These are phyloP conservation scores for Enteromius treurensis DNA, from an alignment of 2,797 vertebrate genomes.

Conservation along the genomic window DNA sequence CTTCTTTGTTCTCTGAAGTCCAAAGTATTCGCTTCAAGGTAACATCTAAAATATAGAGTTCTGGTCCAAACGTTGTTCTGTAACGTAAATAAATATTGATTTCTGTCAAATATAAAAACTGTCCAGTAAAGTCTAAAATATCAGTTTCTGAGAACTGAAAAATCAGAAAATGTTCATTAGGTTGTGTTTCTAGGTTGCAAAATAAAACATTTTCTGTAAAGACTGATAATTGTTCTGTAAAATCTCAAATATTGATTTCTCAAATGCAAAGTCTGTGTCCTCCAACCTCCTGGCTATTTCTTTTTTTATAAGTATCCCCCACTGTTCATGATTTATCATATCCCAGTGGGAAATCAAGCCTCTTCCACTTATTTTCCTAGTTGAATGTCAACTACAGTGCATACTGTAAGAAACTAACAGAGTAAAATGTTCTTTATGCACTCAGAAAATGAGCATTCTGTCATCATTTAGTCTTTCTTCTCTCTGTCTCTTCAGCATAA, in stretches of 20 bases:
- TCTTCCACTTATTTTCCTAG: neutral
- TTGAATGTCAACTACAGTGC: neutral
- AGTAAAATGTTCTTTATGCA: neutral
- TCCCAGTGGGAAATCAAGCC: neutral
- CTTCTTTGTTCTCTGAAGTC: neutral
- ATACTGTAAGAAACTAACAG: neutral
- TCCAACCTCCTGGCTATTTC: too few relatives aligned
- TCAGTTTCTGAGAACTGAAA: neutral
- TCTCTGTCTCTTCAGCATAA: neutral
- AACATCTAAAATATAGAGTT: neutral
- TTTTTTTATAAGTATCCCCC: neutral
- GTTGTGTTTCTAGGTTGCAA: neutral
- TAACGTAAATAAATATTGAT: neutral
- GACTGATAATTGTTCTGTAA: neutral
- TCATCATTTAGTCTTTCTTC: neutral
- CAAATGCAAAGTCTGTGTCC: too few relatives aligned
- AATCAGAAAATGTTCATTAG: neutral
- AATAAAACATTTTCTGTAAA: neutral
- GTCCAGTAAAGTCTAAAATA: neutral
- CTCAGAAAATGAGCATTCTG: neutral
- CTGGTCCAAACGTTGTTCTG: neutral
- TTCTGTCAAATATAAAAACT: neutral
- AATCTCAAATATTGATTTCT: too few relatives aligned
- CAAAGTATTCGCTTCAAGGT: neutral
- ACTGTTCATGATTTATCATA: neutral